Percentiles rank a stretch among this genome's conserved stretches.
phyloP scores from a whole-genome alignment of 2,113 vertebrate genomes.

The Prunella himalayana region DNA sequence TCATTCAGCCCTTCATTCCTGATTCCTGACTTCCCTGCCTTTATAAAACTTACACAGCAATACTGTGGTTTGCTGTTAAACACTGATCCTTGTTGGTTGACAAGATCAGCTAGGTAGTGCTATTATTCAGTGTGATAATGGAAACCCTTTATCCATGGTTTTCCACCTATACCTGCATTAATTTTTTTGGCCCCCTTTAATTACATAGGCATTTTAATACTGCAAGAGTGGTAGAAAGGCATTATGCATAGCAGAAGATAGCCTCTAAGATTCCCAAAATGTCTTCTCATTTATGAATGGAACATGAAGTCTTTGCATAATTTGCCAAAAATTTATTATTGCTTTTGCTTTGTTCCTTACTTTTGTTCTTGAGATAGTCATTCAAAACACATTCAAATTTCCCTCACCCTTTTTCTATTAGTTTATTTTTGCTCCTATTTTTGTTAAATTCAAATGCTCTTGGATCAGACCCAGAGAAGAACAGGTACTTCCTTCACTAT shows the following conservation, averaged over 20 bases:
- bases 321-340: neutral
- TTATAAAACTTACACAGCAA: neutral
- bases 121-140: neutral
- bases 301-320: neutral
- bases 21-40: neutral
- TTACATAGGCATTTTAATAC: neutral
- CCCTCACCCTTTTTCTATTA: neutral
- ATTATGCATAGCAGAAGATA: neutral
- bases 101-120: neutral
- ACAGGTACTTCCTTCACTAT: neutral
- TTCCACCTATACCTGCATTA: neutral
- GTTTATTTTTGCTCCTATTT: neutral
- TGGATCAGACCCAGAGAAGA: neutral
- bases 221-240: neutral
- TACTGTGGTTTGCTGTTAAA: neutral
- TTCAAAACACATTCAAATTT: neutral
- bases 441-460: neutral
- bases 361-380: neutral
- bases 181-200: neutral
- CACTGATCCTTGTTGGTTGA: neutral
- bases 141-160: neutral
- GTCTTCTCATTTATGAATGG: neutral
- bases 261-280: neutral
- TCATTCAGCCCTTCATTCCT: neutral
- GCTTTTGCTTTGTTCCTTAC: neutral